Conservation (phyloP, 1,140 invertebrate genomes). For the Acyrthosiphon pisum region DNA sequence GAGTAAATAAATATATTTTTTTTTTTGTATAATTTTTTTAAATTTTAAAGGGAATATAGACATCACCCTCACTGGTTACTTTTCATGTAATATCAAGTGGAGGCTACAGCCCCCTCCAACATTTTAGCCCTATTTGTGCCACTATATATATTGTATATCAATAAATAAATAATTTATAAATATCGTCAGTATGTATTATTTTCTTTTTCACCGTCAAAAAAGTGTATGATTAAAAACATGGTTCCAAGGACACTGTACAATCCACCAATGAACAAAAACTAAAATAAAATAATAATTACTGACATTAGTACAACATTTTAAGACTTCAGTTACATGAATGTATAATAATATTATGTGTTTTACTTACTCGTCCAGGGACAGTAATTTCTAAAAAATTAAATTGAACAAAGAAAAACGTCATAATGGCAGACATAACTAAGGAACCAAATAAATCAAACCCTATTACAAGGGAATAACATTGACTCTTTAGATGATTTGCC, state of each 20-base stretch:
- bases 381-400: constrained; percentile 12
- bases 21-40: no score
- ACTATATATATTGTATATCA: background rate
- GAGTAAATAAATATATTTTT: no score
- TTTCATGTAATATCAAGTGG: no score
- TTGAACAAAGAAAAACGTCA: constrained; percentile 5
- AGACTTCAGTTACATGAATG: background rate
- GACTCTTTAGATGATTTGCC: background rate
- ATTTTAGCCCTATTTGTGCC: no score
- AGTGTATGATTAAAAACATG: background rate
- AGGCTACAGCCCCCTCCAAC: no score
- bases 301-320: background rate
- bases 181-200: background rate
- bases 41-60: no score
- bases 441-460: background rate
- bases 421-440: background rate
- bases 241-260: background rate
- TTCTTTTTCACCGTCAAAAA: background rate
- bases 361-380: background rate
- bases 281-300: background rate
- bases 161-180: background rate
- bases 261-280: constrained; percentile 20
- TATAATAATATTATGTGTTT: background rate
- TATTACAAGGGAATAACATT: background rate
- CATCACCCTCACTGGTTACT: no score